Evolutionary conservation across 2,113 vertebrate genomes (phyloP).

Genomic region (Elanus axillaris): DNA sequence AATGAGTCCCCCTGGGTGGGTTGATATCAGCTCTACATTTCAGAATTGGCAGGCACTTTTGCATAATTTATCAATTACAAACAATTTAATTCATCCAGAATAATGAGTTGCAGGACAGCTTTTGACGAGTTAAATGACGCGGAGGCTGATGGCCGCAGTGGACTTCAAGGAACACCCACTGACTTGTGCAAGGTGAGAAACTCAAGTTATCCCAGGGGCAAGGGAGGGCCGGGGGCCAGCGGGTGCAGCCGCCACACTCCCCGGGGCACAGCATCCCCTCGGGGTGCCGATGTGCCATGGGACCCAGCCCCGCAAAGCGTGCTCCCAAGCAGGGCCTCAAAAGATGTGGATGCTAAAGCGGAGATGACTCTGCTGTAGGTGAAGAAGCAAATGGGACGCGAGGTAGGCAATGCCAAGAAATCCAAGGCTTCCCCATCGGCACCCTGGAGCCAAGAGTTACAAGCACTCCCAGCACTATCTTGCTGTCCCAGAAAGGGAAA

Average conservation of each 20-base stretch:
- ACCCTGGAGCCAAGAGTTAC: neutral
- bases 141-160: rapidly evolving
- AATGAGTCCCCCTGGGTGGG: conserved; percentile 56
- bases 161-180: rapidly evolving
- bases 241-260: too few species aligned
- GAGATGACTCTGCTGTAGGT: neutral
- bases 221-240: neutral
- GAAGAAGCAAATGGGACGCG: neutral
- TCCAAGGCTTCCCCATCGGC: neutral
- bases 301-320: neutral
- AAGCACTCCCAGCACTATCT: neutral
- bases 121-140: neutral
- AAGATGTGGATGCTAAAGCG: neutral
- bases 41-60: conserved; percentile 57
- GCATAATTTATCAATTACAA: conserved; percentile 75
- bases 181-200: neutral
- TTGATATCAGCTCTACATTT: conserved; percentile 39
- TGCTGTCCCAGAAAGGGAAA: neutral
- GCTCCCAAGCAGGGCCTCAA: neutral
- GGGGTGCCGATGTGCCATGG: rapidly evolving
- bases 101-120: neutral
- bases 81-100: conserved; percentile 22
- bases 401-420: neutral
- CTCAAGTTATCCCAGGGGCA: rapidly evolving
- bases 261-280: rapidly evolving